Evolutionary conservation across 35 echinoderm and acorn worm species (phyloP).

Genomic region (Apostichopus californicus): DNA sequence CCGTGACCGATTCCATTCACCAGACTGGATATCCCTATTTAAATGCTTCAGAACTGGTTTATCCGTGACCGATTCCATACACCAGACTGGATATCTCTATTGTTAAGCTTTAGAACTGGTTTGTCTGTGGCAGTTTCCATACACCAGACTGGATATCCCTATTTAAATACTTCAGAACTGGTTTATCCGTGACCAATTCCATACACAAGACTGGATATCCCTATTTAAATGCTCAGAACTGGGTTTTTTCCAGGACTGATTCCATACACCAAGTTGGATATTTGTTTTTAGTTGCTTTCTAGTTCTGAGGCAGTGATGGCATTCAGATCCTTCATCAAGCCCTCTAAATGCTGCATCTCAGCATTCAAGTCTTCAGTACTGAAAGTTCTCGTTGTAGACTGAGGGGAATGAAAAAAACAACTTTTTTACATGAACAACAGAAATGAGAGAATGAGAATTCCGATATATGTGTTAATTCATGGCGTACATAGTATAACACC

Average conservation of each 20-base stretch:
- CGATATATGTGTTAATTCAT: too few relatives aligned
- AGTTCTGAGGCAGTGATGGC: conserved; percentile 97
- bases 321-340: conserved; percentile 99
- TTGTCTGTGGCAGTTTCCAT: neutral
- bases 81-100: neutral
- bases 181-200: neutral
- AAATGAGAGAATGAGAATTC: too few relatives aligned
- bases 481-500: too few relatives aligned
- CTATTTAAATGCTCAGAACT: too few relatives aligned
- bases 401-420: conserved; percentile 7
- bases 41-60: conserved; percentile 5
- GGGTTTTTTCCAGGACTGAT: neutral
- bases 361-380: conserved; percentile 97
- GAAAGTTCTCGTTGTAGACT: conserved; percentile 83
- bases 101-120: conserved; percentile 22
- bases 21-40: neutral
- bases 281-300: conserved; percentile 49
- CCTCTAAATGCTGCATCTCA: conserved; percentile 96
- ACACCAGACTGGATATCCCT: too few relatives aligned
- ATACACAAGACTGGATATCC: neutral
- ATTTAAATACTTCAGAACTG: too few relatives aligned
- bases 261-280: neutral
- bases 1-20: neutral
- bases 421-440: too few relatives aligned
- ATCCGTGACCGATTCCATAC: neutral